Conservation (phyloP, 2,888 invertebrate genomes). For the Oligia latruncula region DNA sequence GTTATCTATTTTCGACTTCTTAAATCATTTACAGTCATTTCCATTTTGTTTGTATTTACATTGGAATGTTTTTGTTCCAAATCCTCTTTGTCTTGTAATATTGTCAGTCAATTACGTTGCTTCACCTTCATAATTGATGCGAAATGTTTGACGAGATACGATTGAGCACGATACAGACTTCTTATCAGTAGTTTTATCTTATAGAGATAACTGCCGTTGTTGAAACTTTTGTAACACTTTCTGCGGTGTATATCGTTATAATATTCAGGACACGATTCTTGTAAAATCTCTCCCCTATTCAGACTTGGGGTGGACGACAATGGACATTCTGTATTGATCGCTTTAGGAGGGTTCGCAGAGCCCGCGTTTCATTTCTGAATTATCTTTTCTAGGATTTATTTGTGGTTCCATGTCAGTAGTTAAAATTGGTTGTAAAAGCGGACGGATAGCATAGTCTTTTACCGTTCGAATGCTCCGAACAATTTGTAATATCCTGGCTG, state of each 20-base stretch:
- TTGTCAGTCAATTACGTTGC: slow-evolving; percentile 48
- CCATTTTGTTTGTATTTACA: slow-evolving; percentile 34
- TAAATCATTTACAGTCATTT: slow-evolving; percentile 10
- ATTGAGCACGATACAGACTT: slow-evolving; percentile 74
- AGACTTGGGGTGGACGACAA: slow-evolving; percentile 5
- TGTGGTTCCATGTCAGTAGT: neutral
- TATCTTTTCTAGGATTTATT: slow-evolving; percentile 3
- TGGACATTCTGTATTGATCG: slow-evolving; percentile 40
- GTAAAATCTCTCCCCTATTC: slow-evolving; percentile 31
- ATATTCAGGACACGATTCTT: slow-evolving; percentile 43
- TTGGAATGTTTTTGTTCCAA: slow-evolving; percentile 28
- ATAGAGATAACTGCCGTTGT: slow-evolving; percentile 72
- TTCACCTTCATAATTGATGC: slow-evolving; percentile 64
- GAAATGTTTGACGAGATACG: slow-evolving; percentile 69
- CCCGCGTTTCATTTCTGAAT: slow-evolving; percentile 1
- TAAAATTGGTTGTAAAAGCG: slow-evolving; percentile 18
- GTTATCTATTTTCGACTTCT: slow-evolving; percentile 23
- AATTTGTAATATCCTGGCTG: slow-evolving; percentile 58
- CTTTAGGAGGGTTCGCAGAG: neutral
- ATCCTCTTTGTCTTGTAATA: slow-evolving; percentile 16
- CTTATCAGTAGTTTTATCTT: slow-evolving; percentile 75
- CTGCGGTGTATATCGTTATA: slow-evolving; percentile 27
- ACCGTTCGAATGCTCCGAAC: slow-evolving; percentile 18
- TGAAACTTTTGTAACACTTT: slow-evolving; percentile 65
- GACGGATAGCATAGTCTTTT: slow-evolving; percentile 13